Conservation (phyloP, 2,888 invertebrate genomes). For the Meloe dianella region DNA sequence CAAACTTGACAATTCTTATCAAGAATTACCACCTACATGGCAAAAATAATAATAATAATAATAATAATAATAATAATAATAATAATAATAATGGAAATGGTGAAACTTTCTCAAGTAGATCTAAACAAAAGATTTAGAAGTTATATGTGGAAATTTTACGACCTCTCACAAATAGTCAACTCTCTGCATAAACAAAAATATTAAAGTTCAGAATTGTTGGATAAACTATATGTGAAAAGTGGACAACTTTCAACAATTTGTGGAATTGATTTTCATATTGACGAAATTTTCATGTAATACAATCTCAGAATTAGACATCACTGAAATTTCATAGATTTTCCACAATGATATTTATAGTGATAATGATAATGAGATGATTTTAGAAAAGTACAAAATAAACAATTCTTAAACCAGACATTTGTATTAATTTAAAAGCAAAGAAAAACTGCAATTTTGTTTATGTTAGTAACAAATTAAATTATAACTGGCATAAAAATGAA, state of each 20-base stretch:
- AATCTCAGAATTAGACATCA: no score
- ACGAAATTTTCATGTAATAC: background rate
- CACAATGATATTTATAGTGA: no score
- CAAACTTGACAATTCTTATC: constrained; percentile 5
- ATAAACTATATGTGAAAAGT: background rate
- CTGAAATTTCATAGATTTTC: no score
- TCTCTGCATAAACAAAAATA: constrained; percentile 7
- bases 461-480: no score
- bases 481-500: no score
- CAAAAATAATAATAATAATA: background rate
- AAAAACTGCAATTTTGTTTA: no score
- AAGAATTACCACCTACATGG: background rate
- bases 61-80: no score
- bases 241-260: background rate
- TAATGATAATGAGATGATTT: no score
- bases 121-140: constrained; percentile 9
- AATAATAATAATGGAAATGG: background rate
- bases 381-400: no score
- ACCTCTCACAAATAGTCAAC: background rate
- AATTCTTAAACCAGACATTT: no score
- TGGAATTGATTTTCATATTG: background rate
- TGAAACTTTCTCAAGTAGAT: constrained; percentile 1
- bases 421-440: no score
- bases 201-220: background rate
- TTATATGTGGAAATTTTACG: constrained; percentile 8